Evolutionary conservation across 2,888 invertebrate species (phyloP).

Genomic region (Acleris emargana): DNA sequence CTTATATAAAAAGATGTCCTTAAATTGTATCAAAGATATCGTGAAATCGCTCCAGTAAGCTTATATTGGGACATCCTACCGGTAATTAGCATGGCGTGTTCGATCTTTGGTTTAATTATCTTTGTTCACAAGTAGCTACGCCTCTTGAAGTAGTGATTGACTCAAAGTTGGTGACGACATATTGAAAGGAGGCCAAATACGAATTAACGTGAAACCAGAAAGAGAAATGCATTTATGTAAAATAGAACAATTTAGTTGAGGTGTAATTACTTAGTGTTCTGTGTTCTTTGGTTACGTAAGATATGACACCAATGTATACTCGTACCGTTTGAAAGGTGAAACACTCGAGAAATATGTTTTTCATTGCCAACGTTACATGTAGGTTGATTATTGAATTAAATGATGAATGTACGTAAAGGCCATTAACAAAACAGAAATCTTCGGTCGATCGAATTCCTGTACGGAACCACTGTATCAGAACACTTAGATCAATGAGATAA

Average conservation of each 20-base stretch:
- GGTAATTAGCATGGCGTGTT: neutral
- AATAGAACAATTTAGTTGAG: conserved; percentile 47
- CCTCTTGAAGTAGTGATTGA: conserved; percentile 43
- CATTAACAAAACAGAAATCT: no score
- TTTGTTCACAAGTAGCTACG: neutral
- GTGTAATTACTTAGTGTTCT: conserved; percentile 11
- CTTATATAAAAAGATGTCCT: no score
- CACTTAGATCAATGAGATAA: conserved; percentile 25
- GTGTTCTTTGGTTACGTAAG: conserved; percentile 16
- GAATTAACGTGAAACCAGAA: conserved; percentile 39
- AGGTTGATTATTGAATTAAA: neutral
- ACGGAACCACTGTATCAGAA: conserved; percentile 1
- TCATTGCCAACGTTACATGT: conserved; percentile 3
- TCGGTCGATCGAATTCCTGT: no score
- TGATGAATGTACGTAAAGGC: no score
- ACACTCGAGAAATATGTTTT: conserved; percentile 8
- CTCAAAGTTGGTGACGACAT: conserved; percentile 41
- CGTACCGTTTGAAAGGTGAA: conserved; percentile 7
- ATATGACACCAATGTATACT: conserved; percentile 5
- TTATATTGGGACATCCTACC: neutral
- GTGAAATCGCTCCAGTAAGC: neutral
- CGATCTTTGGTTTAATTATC: neutral
- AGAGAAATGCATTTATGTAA: conserved; percentile 44
- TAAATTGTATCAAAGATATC: neutral
- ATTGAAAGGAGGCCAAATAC: conserved; percentile 45